Evolutionary conservation across 2,888 invertebrate genomes (phyloP), one percentile per base, ranked within the genome.

Genomic region (Thalpophila matura): DNA sequence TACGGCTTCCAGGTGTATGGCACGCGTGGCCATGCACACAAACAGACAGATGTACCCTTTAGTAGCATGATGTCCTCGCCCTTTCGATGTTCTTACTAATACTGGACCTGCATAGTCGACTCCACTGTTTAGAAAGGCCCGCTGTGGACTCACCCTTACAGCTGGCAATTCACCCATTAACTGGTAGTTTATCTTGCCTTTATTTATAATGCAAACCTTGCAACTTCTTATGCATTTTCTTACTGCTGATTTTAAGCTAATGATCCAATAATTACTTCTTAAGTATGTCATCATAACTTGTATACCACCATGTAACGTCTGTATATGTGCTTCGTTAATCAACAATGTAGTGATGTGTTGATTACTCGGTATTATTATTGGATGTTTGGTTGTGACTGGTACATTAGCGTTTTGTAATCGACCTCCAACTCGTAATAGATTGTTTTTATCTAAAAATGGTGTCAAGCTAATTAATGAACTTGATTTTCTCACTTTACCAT

Each of bases 1-100:
- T 0, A 84, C 85, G 0, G 73, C 65, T 51, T 86, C 85, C 0
- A 86, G 31, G 40, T 83, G 83, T 0, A 83, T 64, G 0, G 83
- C 84, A 14, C 74, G 74, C 0, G 79, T 78, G 0, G 60, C 59
- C 70, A 73, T 66, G 35, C 82, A 83, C 3, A 74, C 40, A 38
- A 76, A 74, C 1, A 73, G 22, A 20, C 76, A 74, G 4, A 73
- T 66, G 35, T 67, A 74, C 14, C 71, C 69, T 12, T 78, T 75
- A 4, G 29, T 47, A 2, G 68, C 22, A 20, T 63, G 53, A 16
- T 59, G 37, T 2, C 74, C 74, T 20, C 82, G 45, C 0, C 75
- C 66, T 1, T 55, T 64, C 0, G 60, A 58, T 12, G 51, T 43
- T 45, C 68, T 46, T 1, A 74, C 46, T 0, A 37, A 35, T 6